Evolutionary conservation across 1,140 invertebrate species (phyloP), one percentile per base, ranked within the genome.

Genomic region (Periplaneta americana): DNA sequence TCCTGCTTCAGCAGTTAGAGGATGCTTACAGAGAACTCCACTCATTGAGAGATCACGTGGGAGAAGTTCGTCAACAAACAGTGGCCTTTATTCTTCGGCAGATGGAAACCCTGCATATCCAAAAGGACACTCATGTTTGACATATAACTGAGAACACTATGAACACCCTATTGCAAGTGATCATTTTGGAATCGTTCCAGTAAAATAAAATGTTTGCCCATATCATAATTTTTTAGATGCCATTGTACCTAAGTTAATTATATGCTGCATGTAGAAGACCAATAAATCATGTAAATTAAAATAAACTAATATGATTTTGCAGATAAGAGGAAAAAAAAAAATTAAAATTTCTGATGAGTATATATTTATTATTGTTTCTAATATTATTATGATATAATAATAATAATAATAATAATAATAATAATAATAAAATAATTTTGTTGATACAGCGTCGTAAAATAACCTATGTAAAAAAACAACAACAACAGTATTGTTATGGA

Each of bases 91-190:
- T 81, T 39, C 66, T 81, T 34, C 34, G 80, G 32, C 80, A 81
- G 74, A 81, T 81, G 80, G 80, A 81, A 35, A 81, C 80, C 34
- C 37, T 81, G 13, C 80, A 81, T 34, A 76, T 81, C 32, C 80
- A 81, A 28, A 81, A 81, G 48, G 80, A 81, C 48, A 81, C 80
- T 74, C 80, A 81, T 74, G 75, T 81, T 28, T 81, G 80, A 81
- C 80, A 78, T 34, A 10, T 15, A 15, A 4, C 15, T 57, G 48
- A 57, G 48, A 18, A 57, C 5, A 57, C 28, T n/a, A 32, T n/a
- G n/a, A n/a, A n/a, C n/a, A n/a, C n/a, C n/a, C n/a, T n/a, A n/a
- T n/a, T n/a, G n/a, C n/a, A n/a, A n/a, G 2, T 57, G 5, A n/a
- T 57, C 22, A n/a, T n/a, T 3, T 57, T 57, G 18, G 22, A 57